A percentile compares a stretch with the other conserved stretches of the same genome.
Conservation (phyloP, 2,113 vertebrate genomes). For the Isurus oxyrinchus region DNA sequence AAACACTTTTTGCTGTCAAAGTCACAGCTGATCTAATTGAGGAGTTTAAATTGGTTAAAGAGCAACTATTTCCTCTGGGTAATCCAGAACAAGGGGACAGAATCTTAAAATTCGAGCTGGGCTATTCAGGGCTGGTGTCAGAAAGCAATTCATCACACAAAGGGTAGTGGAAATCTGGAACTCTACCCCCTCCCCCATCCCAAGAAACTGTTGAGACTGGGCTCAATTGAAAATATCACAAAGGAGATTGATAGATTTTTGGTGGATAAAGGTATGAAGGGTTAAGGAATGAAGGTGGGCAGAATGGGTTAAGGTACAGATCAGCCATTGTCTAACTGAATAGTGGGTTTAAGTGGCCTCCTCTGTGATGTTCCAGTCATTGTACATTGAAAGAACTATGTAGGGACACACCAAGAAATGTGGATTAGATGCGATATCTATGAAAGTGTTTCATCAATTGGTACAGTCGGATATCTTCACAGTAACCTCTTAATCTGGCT, state of each 20-base stretch:
- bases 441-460: background rate
- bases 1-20: no score
- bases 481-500: background rate
- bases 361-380: background rate
- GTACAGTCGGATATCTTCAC: background rate
- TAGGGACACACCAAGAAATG: background rate
- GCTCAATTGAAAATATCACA: background rate
- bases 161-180: background rate
- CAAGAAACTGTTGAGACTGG: background rate
- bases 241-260: background rate
- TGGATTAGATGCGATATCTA: background rate
- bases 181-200: background rate
- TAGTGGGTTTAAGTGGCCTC: background rate
- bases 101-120: background rate
- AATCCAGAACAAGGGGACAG: no score
- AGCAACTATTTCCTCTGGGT: no score
- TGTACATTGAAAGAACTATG: background rate
- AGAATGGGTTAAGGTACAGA: background rate
- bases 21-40: no score
- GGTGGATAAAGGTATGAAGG: background rate
- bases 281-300: background rate
- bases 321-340: background rate
- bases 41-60: no score
- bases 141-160: background rate
- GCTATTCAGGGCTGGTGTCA: background rate